phyloP scores from a whole-genome alignment of 2,113 vertebrate genomes.

The Orientallactaga bullata region DNA sequence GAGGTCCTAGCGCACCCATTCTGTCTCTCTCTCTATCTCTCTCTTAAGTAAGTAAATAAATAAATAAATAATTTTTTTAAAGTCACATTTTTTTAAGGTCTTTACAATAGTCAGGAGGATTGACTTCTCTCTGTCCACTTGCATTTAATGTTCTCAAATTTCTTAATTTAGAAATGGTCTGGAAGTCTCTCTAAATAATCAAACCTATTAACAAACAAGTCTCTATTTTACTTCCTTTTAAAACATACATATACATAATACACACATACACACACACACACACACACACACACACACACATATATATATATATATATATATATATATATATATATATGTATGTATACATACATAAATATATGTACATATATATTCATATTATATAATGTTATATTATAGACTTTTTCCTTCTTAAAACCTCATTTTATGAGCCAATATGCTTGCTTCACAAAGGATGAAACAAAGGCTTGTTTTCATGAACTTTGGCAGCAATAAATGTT shows the following conservation, averaged over 20 bases:
- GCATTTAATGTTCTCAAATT: constrained; percentile 52
- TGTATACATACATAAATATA: background rate
- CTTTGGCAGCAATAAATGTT: constrained; percentile 68
- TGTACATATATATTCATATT: background rate
- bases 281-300: too few relatives aligned
- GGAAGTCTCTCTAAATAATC: constrained; percentile 48
- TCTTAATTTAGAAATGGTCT: constrained; percentile 56
- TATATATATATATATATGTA: too few relatives aligned
- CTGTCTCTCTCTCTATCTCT: too few relatives aligned
- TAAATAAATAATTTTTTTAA: too few relatives aligned
- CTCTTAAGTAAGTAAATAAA: too few relatives aligned
- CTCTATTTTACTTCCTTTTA: constrained; percentile 48
- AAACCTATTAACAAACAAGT: constrained; percentile 44
- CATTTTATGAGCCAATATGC: constrained; percentile 57
- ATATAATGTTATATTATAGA: too few relatives aligned
- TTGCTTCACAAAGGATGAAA: constrained; percentile 9
- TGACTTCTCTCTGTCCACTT: constrained; percentile 46
- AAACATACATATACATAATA: too few relatives aligned
- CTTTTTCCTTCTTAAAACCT: background rate
- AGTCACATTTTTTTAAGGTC: too few relatives aligned
- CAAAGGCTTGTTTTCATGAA: constrained; percentile 59
- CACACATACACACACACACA: too few relatives aligned
- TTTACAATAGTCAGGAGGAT: constrained; percentile 26
- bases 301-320: too few relatives aligned
- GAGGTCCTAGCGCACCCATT: too few relatives aligned